Evolutionary conservation across 2,888 invertebrate genomes (phyloP).

Genomic region (Branchellion lobata): DNA sequence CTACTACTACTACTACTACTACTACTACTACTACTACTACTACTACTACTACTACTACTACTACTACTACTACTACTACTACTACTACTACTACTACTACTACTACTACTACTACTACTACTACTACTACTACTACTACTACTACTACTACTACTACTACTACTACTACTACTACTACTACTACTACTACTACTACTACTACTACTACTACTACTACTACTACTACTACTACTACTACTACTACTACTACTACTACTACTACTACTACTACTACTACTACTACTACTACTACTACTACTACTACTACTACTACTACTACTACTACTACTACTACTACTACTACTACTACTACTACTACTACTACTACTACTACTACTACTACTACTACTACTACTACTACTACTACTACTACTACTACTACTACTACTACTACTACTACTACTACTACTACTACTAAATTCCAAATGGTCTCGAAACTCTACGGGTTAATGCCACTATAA

Average conservation of each 20-base stretch:
- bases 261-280: constrained; percentile 44
- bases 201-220: constrained; percentile 43
- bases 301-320: constrained; percentile 42
- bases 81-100: constrained; percentile 40
- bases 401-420: constrained; percentile 44
- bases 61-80: constrained; percentile 40
- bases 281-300: constrained; percentile 43
- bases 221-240: constrained; percentile 41
- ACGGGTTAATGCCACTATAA: too few species aligned
- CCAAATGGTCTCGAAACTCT: too few species aligned
- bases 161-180: constrained; percentile 44
- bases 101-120: constrained; percentile 39
- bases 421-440: constrained; percentile 41
- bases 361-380: constrained; percentile 23
- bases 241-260: constrained; percentile 41
- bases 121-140: constrained; percentile 38
- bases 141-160: constrained; percentile 37
- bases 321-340: constrained; percentile 44
- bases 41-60: constrained; percentile 39
- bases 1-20: constrained; percentile 41
- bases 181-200: constrained; percentile 36
- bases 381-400: constrained; percentile 44
- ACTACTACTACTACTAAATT: constrained; percentile 43
- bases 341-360: constrained; percentile 44
- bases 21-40: constrained; percentile 35